These are phyloP conservation scores for Lycopodina hypogea DNA, from an alignment of 37 sponge, comb jelly and placozoan species.

Conservation along the genomic window DNA sequence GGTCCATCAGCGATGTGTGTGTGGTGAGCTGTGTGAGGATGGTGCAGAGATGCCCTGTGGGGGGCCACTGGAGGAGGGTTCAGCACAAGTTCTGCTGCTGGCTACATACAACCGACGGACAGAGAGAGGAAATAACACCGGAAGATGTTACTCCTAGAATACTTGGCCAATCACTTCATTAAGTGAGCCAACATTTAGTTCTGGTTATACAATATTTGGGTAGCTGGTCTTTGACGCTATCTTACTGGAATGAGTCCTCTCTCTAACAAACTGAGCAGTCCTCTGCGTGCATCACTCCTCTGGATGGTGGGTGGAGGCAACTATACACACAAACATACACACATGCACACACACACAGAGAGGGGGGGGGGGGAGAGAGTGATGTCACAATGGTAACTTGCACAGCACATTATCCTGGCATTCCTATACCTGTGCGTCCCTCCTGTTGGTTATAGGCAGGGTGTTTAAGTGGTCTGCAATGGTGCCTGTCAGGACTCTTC, in stretches of 20 bases:
- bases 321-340: slow-evolving; percentile 35
- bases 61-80: slow-evolving; percentile 77
- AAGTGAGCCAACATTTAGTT: too few species aligned
- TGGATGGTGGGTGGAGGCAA: slow-evolving; percentile 74
- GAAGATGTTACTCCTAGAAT: too few species aligned
- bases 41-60: neutral
- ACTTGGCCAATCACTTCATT: too few species aligned
- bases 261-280: slow-evolving; percentile 88
- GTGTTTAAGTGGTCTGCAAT: slow-evolving; percentile 35
- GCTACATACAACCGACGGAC: slow-evolving; percentile 29
- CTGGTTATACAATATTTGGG: too few species aligned
- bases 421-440: slow-evolving; percentile 54
- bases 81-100: slow-evolving; percentile 77
- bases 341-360: slow-evolving; percentile 5
- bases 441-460: slow-evolving; percentile 53
- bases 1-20: slow-evolving; percentile 2
- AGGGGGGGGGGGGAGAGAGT: neutral
- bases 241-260: slow-evolving; percentile 94
- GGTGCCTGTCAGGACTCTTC: slow-evolving; percentile 8
- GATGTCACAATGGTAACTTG: neutral
- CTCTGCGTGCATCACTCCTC: slow-evolving; percentile 77
- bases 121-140: neutral
- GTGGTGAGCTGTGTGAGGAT: neutral
- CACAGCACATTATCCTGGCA: too few species aligned
- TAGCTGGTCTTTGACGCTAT: too few species aligned